Evolutionary conservation across 2,888 invertebrate species (phyloP), one percentile per base, ranked within the genome.

Genomic region (Megamerina dolium): DNA sequence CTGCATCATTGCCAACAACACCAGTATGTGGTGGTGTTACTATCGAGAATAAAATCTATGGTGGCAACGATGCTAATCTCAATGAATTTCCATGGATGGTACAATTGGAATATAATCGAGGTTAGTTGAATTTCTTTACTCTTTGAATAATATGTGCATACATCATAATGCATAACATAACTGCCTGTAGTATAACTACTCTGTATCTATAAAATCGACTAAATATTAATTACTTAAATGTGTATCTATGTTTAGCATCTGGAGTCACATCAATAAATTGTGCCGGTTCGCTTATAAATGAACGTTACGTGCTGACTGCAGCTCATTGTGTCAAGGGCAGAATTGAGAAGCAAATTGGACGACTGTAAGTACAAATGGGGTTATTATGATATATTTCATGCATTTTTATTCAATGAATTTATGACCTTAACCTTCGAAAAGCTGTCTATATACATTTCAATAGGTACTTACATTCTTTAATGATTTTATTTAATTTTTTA

Each of bases 11-110:
- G 27, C 67, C 68, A 12, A 57, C 53, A 42, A 60, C 64, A 2
- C 67, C 68, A 1, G 53, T 52, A 2, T 71, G 71, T 33, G 71
- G 71, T 3, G 62, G 62, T 12, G 61, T 65, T 14, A 61, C 64
- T 23, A 60, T 68, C 33, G 68, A 70, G 17, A 76, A 79, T 55
- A 74, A 76, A 50, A 82, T 84, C 45, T 76, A 78, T 17, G 82
- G 82, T 2, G 84, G 84, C 3, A 68, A 70, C 16, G 62, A 67
- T 44, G 70, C 81, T 0, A 77, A 77, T 1, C 63, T 82, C 1
- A 77, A 78, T 45, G 83, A 84, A 53, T 82, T 81, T 53, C 82
- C 83, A 0, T 84, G 84, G 84, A 78, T 82, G 77, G 77, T 74
- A 1, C 64, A 83, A n/a, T 55, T 84, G 17, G 75, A 79, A 59